Evolutionary conservation across 1,140 invertebrate genomes (phyloP).

Genomic region (Drosophila athabasca): DNA sequence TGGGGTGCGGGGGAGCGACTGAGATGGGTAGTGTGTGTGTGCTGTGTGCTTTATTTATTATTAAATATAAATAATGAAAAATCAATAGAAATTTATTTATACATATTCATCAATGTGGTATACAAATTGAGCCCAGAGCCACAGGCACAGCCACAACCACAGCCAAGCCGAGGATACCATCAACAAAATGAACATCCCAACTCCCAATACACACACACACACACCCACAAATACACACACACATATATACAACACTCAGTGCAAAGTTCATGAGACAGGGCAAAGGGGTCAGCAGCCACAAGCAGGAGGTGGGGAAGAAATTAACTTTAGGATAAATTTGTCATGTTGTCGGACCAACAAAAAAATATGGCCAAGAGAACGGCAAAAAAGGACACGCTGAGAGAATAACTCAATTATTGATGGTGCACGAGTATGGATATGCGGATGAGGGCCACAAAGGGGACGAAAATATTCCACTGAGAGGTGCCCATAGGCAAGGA

Average conservation of each 20-base stretch:
- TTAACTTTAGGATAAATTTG: conserved; percentile 60
- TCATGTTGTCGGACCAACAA: conserved; percentile 39
- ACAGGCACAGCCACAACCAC: background rate
- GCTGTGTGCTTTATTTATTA: conserved; percentile 48
- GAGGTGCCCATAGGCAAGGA: conserved; percentile 5
- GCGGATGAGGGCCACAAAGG: conserved; percentile 6
- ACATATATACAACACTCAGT: conserved; percentile 16
- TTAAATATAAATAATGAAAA: conserved; percentile 66
- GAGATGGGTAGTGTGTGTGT: background rate
- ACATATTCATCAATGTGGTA: conserved; percentile 56
- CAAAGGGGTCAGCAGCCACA: conserved; percentile 46
- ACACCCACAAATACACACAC: conserved; percentile 12
- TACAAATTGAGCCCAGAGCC: conserved; percentile 36
- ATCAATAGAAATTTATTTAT: conserved; percentile 66
- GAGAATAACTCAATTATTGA: conserved; percentile 44
- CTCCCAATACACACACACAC: conserved; percentile 9
- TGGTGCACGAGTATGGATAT: conserved; percentile 39
- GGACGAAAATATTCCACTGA: conserved; percentile 23
- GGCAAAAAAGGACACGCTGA: conserved; percentile 12
- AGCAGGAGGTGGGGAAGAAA: conserved; percentile 22
- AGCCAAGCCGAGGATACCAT: conserved; percentile 24
- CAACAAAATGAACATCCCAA: conserved; percentile 50
- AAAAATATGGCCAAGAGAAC: background rate
- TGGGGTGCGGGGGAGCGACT: background rate
- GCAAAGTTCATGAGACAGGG: conserved; percentile 51